Base-by-base conservation (phyloP, 2,113 vertebrate species). In the Hoplias malabaricus region DNA sequence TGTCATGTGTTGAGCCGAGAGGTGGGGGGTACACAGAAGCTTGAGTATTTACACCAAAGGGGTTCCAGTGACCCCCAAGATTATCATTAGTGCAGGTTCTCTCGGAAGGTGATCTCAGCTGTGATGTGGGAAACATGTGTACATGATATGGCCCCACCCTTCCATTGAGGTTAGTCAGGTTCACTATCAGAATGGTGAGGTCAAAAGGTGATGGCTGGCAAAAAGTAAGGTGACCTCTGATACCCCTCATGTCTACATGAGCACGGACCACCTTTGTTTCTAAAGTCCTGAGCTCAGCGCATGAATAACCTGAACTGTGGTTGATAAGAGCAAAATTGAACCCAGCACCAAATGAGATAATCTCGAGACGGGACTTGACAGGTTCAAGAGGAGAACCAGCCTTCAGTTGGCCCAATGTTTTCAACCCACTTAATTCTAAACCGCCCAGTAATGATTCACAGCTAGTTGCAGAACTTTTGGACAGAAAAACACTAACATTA, bases 1-100 rank as follows among this genome's bases (percentile, higher is more conserved):
- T 80, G 76, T 93, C 92, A 21, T 94, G 91, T 9, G 92, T 93
- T 38, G 86, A 90, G 1, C 89, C 87, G 8, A 86, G 78, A 16
- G 1, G 69, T 4, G 21, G 76, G 0, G 93, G 92, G 74, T 93
- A 93, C 6, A 75, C 14, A 16, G 88, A 40, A 25, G n/a, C 69
- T 0, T 0, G 84, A 3, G 57, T 68, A 46, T 88, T 46, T n/a
- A 93, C 23, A 3, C 36, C 25, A 38, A 93, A 94, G 5, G 94
- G 94, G 82, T 94, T 93, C 91, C 83, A 94, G 82, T 94, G 93
- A 3, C 87, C 90, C 13, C 90, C 93, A 2, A 91, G 81, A 19
- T 90, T 90, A 62, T 91, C 87, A 54, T 91, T 88, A 25, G 86
- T 88, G 62, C 94, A 95, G 14, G 77, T n/a, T 63, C 75, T 80